A percentile compares a stretch with the other conserved stretches of the same genome.
Conservation (phyloP, 2,888 invertebrate genomes). For the Aspidapion aeneum region DNA sequence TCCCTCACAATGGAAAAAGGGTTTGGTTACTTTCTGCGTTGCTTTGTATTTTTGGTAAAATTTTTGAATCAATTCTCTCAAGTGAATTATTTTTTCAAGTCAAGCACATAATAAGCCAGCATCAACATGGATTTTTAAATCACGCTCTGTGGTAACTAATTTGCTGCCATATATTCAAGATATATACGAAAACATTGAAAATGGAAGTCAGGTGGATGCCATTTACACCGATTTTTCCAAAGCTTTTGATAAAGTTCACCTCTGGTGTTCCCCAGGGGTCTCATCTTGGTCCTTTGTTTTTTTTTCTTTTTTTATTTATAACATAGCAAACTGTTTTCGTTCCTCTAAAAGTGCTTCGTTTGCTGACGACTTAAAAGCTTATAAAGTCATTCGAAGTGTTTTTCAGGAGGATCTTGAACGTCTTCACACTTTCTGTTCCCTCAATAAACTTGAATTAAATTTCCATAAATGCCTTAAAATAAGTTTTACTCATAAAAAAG, state of each 20-base stretch:
- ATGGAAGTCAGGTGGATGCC: slow-evolving; percentile 3
- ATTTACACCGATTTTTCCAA: slow-evolving; percentile 6
- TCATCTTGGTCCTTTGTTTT: too few species aligned
- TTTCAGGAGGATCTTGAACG: too few species aligned
- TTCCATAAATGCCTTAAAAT: too few species aligned
- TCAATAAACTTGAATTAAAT: too few species aligned
- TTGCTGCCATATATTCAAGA: background rate
- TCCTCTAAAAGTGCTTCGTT: too few species aligned
- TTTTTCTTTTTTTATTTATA: too few species aligned
- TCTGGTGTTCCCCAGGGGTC: too few species aligned
- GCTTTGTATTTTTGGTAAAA: background rate
- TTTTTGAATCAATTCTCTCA: background rate
- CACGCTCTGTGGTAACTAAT: background rate
- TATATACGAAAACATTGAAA: background rate
- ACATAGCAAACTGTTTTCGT: too few species aligned
- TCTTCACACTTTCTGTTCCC: too few species aligned
- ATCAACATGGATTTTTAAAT: slow-evolving; percentile 1
- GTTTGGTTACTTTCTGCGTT: background rate
- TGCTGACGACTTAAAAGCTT: too few species aligned
- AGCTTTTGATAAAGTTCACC: slow-evolving; percentile 2
- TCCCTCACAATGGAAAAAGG: background rate
- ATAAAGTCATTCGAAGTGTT: too few species aligned
- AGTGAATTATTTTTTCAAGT: background rate
- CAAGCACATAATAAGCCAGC: background rate
- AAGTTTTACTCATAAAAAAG: too few species aligned